phyloP scores from a whole-genome alignment of 2,797 vertebrate species.

The Sebastolobus alascanus region DNA sequence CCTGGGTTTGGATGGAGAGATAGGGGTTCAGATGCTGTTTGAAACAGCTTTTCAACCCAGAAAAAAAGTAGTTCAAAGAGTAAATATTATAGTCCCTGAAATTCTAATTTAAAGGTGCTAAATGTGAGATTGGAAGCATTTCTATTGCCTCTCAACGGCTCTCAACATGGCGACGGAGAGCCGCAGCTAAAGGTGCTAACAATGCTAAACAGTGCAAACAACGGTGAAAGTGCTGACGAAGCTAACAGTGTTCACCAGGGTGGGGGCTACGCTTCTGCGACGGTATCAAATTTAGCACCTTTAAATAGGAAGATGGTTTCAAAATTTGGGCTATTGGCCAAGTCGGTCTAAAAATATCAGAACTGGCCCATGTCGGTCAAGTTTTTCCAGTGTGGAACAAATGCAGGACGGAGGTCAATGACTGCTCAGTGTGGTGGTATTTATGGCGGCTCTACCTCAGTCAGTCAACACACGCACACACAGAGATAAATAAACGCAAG shows the following conservation, averaged over 20 bases:
- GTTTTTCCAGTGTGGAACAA: slow-evolving; percentile 52
- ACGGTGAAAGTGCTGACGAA: neutral
- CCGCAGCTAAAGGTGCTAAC: no score
- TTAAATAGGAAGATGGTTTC: neutral
- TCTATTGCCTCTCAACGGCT: neutral
- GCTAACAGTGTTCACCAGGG: neutral
- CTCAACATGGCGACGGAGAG: neutral
- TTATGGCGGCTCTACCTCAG: slow-evolving; percentile 22
- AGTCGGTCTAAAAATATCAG: slow-evolving; percentile 42
- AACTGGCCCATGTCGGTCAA: slow-evolving; percentile 4
- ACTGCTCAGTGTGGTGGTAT: slow-evolving; percentile 21
- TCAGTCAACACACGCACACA: slow-evolving; percentile 3
- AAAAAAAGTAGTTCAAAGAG: neutral
- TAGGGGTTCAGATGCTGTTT: neutral
- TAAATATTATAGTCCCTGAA: slow-evolving; percentile 14
- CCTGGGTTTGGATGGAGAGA: neutral
- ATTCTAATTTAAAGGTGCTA: neutral
- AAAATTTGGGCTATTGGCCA: neutral
- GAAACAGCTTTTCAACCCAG: slow-evolving; percentile 3
- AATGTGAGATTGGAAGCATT: neutral
- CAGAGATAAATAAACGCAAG: slow-evolving; percentile 23
- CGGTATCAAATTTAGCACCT: neutral
- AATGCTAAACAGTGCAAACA: neutral
- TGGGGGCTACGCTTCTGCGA: neutral
- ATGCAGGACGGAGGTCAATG: slow-evolving; percentile 30